phyloP scores from a whole-genome alignment of 2,797 vertebrate genomes.

The Salarias fasciatus region DNA sequence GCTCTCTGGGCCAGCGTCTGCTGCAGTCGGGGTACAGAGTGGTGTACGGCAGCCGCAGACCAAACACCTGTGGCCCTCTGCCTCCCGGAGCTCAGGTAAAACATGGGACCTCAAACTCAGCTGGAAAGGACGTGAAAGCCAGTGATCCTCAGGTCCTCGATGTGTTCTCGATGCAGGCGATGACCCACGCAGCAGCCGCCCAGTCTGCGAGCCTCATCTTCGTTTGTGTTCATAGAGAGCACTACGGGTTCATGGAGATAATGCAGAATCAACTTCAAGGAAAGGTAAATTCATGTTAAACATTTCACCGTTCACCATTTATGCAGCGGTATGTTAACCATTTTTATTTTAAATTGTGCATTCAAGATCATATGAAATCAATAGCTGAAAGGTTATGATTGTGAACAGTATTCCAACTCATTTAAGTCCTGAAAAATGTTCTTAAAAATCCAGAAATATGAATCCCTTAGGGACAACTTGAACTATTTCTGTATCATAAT shows the following conservation, averaged over 20 bases:
- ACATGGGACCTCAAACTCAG: neutral
- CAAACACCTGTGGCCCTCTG: slow-evolving; percentile 79
- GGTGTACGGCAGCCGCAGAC: slow-evolving; percentile 81
- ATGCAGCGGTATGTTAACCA: too few species aligned
- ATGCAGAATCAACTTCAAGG: slow-evolving; percentile 80
- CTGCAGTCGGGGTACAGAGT: slow-evolving; percentile 89
- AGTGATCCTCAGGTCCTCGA: neutral
- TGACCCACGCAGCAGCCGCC: slow-evolving; percentile 85
- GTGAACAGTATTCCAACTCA: too few species aligned
- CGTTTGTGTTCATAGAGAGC: slow-evolving; percentile 87
- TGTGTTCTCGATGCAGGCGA: slow-evolving; percentile 71
- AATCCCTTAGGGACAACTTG: too few species aligned
- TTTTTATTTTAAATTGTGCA: too few species aligned
- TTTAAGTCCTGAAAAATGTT: too few species aligned
- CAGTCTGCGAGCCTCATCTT: slow-evolving; percentile 83
- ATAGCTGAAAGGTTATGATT: too few species aligned
- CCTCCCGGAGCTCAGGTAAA: slow-evolving; percentile 79
- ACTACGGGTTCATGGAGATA: slow-evolving; percentile 85
- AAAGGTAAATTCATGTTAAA: slow-evolving; percentile 76
- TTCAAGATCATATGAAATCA: too few species aligned
- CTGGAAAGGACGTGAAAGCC: neutral
- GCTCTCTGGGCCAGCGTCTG: slow-evolving; percentile 88
- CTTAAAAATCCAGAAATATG: too few species aligned
- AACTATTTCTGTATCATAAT: too few species aligned
- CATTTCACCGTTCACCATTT: too few species aligned